Evolutionary conservation across 2,888 invertebrate genomes (phyloP).

Genomic region (Melinaea marsaeus): DNA sequence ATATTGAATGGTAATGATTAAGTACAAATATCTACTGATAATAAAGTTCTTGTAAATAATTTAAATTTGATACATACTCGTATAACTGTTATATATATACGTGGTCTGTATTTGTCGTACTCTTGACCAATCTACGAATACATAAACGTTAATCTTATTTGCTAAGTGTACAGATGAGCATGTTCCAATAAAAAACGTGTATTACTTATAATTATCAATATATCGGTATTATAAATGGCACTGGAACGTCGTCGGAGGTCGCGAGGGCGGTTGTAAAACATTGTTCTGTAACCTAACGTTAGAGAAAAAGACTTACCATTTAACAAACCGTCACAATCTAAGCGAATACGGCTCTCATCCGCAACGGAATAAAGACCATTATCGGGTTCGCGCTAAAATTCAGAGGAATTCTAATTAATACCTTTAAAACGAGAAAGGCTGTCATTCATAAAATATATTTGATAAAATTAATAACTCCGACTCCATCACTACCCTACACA

Average conservation of each 20-base stretch:
- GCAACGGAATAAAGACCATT: background rate
- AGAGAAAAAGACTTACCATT: no score
- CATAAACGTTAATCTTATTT: constrained; percentile 8
- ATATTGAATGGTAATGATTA: no score
- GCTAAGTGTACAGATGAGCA: constrained; percentile 25
- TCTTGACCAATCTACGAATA: no score
- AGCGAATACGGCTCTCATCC: background rate
- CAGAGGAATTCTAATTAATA: no score
- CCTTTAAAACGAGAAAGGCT: no score
- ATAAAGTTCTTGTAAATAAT: no score
- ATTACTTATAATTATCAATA: constrained; percentile 20
- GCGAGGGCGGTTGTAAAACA: background rate
- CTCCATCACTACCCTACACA: constrained; percentile 34
- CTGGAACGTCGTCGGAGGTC: constrained; percentile 5
- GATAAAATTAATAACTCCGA: constrained; percentile 13
- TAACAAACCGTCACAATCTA: constrained; percentile 7
- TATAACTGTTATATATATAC: no score
- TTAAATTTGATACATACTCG: no score
- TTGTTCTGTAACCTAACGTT: constrained; percentile 1
- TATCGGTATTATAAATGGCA: constrained; percentile 19
- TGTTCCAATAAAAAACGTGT: constrained; percentile 25
- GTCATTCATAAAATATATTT: background rate
- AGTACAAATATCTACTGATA: no score
- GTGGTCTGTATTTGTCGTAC: no score
- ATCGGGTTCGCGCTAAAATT: background rate